Evolutionary conservation across 2,797 vertebrate genomes (phyloP), one percentile per base, ranked within the genome.

Genomic region (Micrastur ruficollis): DNA sequence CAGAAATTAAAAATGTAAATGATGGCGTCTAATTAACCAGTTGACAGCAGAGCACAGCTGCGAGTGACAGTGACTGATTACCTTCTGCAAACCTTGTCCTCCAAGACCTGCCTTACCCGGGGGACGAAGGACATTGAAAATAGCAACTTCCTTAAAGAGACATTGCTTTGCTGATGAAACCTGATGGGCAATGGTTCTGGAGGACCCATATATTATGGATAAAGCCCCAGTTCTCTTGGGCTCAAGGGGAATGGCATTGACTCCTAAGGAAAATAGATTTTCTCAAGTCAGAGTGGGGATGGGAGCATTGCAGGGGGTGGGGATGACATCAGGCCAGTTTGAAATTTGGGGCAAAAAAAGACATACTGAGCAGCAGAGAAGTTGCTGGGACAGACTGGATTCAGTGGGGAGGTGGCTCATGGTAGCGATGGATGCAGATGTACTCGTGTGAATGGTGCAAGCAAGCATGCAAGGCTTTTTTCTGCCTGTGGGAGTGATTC

Each of bases 1-100:
- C 98, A 98, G 98, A 98, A 99, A 99, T 99, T 98, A 99, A 99
- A 99, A 99, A 99, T 99, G 99, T 98, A 99, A 99, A 99, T 99
- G 98, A 98, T 97, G 98, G 97, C 31, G 96, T 98, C 99, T 99
- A 99, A 99, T 99, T 99, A 99, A 99, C 98, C 98, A 98, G 98
- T 98, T 99, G 98, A 99, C 98, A 98, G 98, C 97, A 96, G 98
- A 97, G 98, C 98, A 98, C 99, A 99, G 99, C 98, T 99, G 99
- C 98, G 81, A 98, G 97, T 98, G 99, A 99, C 99, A 99, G 98
- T 99, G 99, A 99, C 98, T 98, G 99, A 99, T 99, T 99, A 98
- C 98, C 97, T 98, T 98, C 98, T 93, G 94, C 97, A 97, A 98
- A 97, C 97, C 90, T 97, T 97, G 96, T 94, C 97, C 97, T 97